Conservation (phyloP, 2,113 vertebrate genomes). For the rat (Rattus norvegicus) region DNA sequence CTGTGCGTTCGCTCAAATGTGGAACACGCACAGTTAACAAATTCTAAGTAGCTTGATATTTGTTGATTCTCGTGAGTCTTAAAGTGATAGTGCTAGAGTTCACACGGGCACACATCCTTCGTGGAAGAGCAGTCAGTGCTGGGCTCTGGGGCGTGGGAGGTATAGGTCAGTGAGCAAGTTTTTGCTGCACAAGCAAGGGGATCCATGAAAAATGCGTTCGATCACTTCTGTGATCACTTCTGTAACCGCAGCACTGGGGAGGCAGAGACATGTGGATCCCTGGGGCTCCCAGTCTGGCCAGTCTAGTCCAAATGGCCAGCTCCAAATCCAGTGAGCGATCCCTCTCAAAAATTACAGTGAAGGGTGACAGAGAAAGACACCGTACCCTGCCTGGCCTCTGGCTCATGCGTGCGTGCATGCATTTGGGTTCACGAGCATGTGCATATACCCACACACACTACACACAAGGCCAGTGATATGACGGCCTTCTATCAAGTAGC, state of each 20-base stretch:
- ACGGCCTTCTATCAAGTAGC: background rate
- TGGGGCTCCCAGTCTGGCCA: background rate
- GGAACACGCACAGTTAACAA: background rate
- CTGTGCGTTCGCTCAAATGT: slow-evolving; percentile 49
- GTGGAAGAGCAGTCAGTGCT: background rate
- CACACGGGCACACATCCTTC: background rate
- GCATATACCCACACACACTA: background rate
- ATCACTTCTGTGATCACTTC: background rate
- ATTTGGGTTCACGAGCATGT: too few species aligned
- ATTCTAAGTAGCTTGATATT: background rate
- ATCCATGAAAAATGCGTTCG: background rate
- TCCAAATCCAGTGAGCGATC: background rate
- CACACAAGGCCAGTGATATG: background rate
- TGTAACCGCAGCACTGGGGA: background rate
- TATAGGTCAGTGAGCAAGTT: background rate
- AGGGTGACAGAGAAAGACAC: background rate
- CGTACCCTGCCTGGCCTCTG: background rate
- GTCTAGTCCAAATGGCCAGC: background rate
- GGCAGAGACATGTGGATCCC: background rate
- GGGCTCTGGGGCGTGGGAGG: background rate
- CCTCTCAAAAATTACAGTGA: background rate
- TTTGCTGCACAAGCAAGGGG: background rate
- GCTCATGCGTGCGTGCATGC: too few species aligned
- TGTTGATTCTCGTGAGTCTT: slow-evolving; percentile 14
- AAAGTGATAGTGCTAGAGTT: slow-evolving; percentile 12